Conservation (phyloP, 2,797 vertebrate genomes). For the Myotis myotis region DNA sequence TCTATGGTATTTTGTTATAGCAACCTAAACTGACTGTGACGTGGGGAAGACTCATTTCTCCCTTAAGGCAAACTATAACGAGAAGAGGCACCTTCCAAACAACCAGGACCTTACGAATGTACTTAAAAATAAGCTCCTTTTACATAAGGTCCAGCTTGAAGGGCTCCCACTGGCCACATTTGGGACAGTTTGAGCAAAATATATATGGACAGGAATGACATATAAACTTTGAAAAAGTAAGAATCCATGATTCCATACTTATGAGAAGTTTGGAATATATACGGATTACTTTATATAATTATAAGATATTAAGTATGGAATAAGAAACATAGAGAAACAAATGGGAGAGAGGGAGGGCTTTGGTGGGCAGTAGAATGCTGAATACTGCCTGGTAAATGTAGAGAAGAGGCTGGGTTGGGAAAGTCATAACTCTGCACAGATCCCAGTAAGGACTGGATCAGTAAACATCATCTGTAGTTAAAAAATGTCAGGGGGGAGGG, state of each 20-base stretch:
- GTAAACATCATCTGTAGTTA: neutral
- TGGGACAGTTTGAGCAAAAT: neutral
- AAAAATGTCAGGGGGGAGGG: neutral
- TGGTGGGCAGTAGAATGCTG: neutral
- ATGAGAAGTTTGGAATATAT: neutral
- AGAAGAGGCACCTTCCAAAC: neutral
- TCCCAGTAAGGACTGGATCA: neutral
- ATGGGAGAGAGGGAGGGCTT: neutral
- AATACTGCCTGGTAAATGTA: neutral
- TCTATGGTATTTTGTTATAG: neutral
- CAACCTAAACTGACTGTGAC: neutral
- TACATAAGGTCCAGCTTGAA: neutral
- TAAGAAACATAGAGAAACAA: neutral
- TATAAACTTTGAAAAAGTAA: neutral
- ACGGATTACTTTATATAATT: neutral
- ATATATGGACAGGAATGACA: neutral
- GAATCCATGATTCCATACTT: neutral
- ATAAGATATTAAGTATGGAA: neutral
- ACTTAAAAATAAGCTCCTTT: neutral
- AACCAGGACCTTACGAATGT: neutral
- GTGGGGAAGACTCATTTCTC: neutral
- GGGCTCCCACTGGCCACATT: neutral
- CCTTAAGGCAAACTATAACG: neutral
- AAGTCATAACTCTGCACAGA: neutral
- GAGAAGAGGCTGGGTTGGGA: neutral